Evolutionary conservation across 2,888 invertebrate genomes (phyloP), one percentile per base, ranked within the genome.

Genomic region (Luffia ferchaultella): DNA sequence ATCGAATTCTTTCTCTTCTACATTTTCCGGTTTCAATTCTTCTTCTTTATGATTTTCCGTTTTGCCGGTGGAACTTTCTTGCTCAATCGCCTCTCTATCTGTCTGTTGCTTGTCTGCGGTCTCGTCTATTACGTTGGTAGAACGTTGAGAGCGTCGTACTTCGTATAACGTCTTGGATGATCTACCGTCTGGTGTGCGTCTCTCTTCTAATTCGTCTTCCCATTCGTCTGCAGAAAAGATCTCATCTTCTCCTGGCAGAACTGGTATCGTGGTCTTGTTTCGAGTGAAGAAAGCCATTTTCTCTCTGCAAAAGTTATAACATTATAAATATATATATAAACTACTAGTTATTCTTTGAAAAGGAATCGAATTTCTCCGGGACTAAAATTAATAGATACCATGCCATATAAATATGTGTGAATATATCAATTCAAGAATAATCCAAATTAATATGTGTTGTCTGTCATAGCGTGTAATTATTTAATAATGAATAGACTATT

Each of bases 241-340:
- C 57, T 79, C 76, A 55, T 89, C 89, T 47, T 92, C 91, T 16
- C 87, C 85, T 1, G 93, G 92, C 56, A 93, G 73, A 55, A 91
- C 87, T 51, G 94, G 93, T 63, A 94, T 90, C 53, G 88, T 90
- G 30, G 90, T 75, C 61, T 91, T 93, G 56, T 90, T 88, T 61
- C 92, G 89, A 1, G 96, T 96, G 76, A 97, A 97, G 84, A 97
- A 97, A 43, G 96, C 95, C 92, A 97, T 96, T 80, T 97, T 97
- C 80, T 97, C 96, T 84, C 97, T 97, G 84, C 20, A 85, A 85
- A 67, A n/a, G n/a, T 42, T 42, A 9, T 7, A n/a, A n/a, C n/a
- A n/a, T n/a, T n/a, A n/a, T n/a, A n/a, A n/a, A n/a, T n/a, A n/a
- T n/a, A n/a, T n/a, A n/a, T n/a, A n/a, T n/a, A n/a, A n/a, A n/a